A percentile compares a stretch with the other conserved stretches of the same genome.
phyloP scores from a whole-genome alignment of 1,140 invertebrate genomes.

The Cataglyphis hispanica region DNA sequence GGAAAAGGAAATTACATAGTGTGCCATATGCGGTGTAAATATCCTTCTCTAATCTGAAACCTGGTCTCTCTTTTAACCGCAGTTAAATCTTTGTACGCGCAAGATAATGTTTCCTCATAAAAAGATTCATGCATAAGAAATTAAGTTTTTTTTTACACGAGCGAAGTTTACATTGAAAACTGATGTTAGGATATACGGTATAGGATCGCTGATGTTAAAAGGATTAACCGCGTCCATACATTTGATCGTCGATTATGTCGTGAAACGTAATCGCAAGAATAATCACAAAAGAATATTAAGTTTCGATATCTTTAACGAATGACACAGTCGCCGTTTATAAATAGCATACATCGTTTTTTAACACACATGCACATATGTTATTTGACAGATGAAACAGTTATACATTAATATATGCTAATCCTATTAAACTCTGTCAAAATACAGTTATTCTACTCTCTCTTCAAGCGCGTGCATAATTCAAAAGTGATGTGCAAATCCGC shows the following conservation, averaged over 20 bases:
- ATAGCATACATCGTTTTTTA: no score
- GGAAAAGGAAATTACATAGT: neutral
- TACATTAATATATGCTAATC: conserved; percentile 8
- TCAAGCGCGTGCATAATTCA: neutral
- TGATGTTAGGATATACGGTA: neutral
- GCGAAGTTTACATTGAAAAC: neutral
- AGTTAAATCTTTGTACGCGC: neutral
- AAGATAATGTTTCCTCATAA: conserved; percentile 1
- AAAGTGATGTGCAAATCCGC: neutral
- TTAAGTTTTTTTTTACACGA: neutral
- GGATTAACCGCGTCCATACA: neutral
- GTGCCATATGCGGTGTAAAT: neutral
- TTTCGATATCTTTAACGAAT: neutral
- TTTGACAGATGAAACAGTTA: conserved; percentile 16
- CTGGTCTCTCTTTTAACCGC: neutral
- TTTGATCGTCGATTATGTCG: neutral
- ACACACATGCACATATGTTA: neutral
- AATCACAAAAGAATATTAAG: neutral
- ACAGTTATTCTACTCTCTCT: neutral
- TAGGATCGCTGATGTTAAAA: neutral
- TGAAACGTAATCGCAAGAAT: neutral
- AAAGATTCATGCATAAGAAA: neutral
- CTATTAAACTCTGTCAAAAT: conserved; percentile 4
- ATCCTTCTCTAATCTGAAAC: conserved; percentile 5
- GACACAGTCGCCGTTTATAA: neutral